Evolutionary conservation across 2,797 vertebrate genomes (phyloP), one percentile per base, ranked within the genome.

Genomic region (Acipenser ruthenus): DNA sequence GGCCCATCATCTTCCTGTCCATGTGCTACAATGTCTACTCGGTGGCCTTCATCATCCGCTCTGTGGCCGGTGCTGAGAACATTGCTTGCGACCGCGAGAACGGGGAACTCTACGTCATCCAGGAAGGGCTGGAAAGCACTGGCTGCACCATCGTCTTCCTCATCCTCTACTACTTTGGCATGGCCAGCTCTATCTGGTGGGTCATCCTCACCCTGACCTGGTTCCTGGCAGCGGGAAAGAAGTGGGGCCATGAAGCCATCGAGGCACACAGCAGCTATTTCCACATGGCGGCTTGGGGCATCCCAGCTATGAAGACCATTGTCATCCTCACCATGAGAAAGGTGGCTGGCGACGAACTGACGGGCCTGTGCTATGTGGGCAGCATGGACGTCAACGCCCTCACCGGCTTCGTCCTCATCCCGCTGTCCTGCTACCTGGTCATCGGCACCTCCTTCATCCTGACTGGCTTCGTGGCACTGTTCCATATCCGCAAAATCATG

Each of bases 1-100:
- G 95, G 51, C 97, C 97, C 78, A 98, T 99, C 80, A 96, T 98
- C 84, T 99, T 99, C 85, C 93, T 99, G 68, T 96, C 94, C 71
- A 97, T 99, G 95, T 99, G 97, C 82, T 99, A 99, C 86, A 98
- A 96, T 0, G 92, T 98, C 66, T 97, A 99, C 86, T 97, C 96
- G 0, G 88, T 98, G 75, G 96, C 95, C 76, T 99, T 97, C 87
- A 90, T 99, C 78, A 95, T 99, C 72, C 94, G 96, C 62, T 93
- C 94, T 0, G 93, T 94, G 71, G 95, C 95, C 0, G 97, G 96
- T 0, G 90, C 95, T 0, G 93, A 96, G 84, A 97, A 94, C 80
- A 96, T 98, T 0, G 95, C 95, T 55, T 99, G 97, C 0, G 95
- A 98, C 86, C 88, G 93, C 12, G 95, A 98, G 82, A 90, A 94